Evolutionary conservation across 1,140 invertebrate genomes (phyloP).

Genomic region (Limonius californicus): DNA sequence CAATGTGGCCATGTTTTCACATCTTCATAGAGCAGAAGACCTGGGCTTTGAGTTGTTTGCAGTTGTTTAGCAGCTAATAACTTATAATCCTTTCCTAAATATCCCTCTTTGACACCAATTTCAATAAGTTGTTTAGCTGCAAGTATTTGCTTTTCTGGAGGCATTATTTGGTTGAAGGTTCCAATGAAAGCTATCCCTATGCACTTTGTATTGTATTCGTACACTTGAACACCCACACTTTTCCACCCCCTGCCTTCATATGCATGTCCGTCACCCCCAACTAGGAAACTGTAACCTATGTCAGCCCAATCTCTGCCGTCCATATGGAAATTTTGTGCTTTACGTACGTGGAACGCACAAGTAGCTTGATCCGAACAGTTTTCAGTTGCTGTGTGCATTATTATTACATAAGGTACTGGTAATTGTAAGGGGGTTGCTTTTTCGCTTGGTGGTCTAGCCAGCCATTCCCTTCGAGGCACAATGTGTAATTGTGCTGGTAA

Average conservation of each 20-base stretch:
- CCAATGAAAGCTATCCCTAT: conserved; percentile 70
- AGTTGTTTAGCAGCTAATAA: conserved; percentile 44
- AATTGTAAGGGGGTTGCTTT: conserved; percentile 23
- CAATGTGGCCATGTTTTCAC: conserved; percentile 58
- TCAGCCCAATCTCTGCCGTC: conserved; percentile 60
- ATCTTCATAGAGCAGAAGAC: conserved; percentile 45
- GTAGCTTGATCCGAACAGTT: conserved; percentile 45
- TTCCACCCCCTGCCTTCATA: conserved; percentile 66
- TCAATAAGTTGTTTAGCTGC: conserved; percentile 37
- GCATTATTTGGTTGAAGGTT: conserved; percentile 49
- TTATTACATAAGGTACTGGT: conserved; percentile 38
- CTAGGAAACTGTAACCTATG: conserved; percentile 70
- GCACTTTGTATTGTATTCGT: conserved; percentile 58
- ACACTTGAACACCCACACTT: conserved; percentile 53
- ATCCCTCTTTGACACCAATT: conserved; percentile 35
- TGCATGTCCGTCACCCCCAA: conserved; percentile 67
- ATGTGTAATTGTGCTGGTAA: background rate
- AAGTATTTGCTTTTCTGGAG: conserved; percentile 27
- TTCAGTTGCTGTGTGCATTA: conserved; percentile 49
- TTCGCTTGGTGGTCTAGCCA: conserved; percentile 1
- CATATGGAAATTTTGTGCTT: conserved; percentile 71
- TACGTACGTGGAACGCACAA: conserved; percentile 46
- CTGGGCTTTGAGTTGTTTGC: conserved; percentile 42
- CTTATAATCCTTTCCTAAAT: conserved; percentile 40
- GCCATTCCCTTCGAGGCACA: background rate